Evolutionary conservation across 2,113 vertebrate species (phyloP), one percentile per base, ranked within the genome.

Genomic region (Perccottus glenii): DNA sequence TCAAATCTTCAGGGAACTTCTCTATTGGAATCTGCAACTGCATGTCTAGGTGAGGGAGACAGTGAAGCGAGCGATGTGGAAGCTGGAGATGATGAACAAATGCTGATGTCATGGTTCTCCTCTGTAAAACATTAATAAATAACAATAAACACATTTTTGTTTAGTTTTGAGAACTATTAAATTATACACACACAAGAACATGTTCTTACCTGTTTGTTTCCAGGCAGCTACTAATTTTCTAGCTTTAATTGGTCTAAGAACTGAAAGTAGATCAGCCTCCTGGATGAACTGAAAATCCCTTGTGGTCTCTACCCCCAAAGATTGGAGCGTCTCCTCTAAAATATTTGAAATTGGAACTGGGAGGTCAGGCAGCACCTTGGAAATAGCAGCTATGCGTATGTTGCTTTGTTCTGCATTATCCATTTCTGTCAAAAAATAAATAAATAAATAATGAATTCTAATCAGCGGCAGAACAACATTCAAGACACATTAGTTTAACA

Each of bases 301-400:
- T 43, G 36, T 42, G 8, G 56, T 60, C 38, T 68, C 56, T 1
- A 60, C 56, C 16, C 67, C 32, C 15, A 62, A 11, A 0, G 50
- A 55, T 4, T 62, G 50, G 0, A 70, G 50, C 5, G 46, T 64
- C 38, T 58, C 38, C 46, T 5, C 19, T 38, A 67, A 11, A 52
- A 55, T 67, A 15, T 71, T 5, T 7, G 63, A 3, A 6, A 64
- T 52, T 64, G 50, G 36, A n/a, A 59, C 38, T 62, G 81, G 19
- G 35, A 81, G 58, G 48, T 81, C 59, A 36, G 61, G 57, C 11
- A 81, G 40, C 32, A 84, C 58, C 12, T 64, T n/a, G n/a, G n/a
- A n/a, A n/a, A n/a, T n/a, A n/a, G n/a, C n/a, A 58, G 60, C 32
- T 58, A 14, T 67, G 10, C 40, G 2, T 66, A 74, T 38, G 40